Evolutionary conservation across 2,797 vertebrate genomes (phyloP), one percentile per base, ranked within the genome.

Genomic region (Margarornis squamiger): DNA sequence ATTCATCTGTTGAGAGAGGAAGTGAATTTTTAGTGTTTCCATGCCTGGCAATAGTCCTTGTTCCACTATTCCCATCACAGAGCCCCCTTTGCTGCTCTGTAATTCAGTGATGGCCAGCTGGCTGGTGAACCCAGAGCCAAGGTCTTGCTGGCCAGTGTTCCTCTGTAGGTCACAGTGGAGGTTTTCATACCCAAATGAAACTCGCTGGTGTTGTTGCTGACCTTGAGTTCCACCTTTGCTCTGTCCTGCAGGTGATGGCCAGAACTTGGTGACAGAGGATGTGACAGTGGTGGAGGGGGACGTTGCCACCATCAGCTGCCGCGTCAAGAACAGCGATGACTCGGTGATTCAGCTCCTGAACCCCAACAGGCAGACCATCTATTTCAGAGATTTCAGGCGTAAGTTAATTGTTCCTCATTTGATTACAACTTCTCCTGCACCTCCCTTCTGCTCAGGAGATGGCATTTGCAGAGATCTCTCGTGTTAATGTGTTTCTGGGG

Each of bases 321-420:
- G 99, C 51, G 98, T 99, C 94, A 99, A 98, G 97, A 98, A 99
- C 98, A 99, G 99, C 62, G 99, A 99, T 8, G 99, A 99, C 98
- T 99, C 99, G 0, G 99, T 99, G 97, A 99, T 99, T 95, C 99
- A 99, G 93, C 99, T 99, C n/a, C 98, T 99, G 97, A 99, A 99
- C 97, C 99, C 99, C 95, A 99, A 99, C 98, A 98, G 99, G 96
- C 99, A 99, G 97, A 99, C 99, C 74, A 99, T 99, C 98, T 99
- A 99, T 95, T 99, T 99, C 98, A 98, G 97, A 97, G 99, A 99
- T 51, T 98, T 99, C 95, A 98, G 99, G 97, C 99, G 99, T 99
- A 98, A 99, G 99, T 98, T 80, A 13, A 2, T 41, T 58, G 45
- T 8, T 21, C 72, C 46, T 62, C 39, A 4, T 55, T 80, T 46